A percentile compares a stretch with the other conserved stretches of the same genome.
These are phyloP conservation scores for Aldrovandia affinis DNA, from an alignment of 2,797 vertebrate species.

Conservation along the genomic window DNA sequence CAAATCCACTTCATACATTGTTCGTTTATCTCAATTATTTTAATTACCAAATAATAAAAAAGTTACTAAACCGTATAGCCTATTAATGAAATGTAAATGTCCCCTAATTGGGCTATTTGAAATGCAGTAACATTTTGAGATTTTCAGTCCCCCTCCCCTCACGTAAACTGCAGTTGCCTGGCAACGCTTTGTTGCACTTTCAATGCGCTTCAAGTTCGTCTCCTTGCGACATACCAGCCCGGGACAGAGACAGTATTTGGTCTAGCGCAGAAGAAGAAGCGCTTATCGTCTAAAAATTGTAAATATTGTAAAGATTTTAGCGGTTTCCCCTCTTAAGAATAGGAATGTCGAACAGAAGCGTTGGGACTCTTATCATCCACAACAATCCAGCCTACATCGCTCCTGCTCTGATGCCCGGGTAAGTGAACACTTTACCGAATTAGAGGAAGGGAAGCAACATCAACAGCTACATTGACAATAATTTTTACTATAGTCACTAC, in stretches of 20 bases:
- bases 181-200: conserved; percentile 57
- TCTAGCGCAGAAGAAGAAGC: not conserved
- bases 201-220: not conserved
- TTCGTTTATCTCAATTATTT: not conserved
- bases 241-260: not conserved
- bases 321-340: not conserved
- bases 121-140: not conserved
- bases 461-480: not conserved
- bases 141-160: not conserved
- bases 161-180: conserved; percentile 51
- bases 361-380: conserved; percentile 57
- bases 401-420: conserved; percentile 71
- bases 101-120: not conserved
- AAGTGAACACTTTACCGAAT: conserved; percentile 39
- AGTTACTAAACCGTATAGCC: not conserved
- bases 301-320: not conserved
- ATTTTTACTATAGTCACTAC: not conserved
- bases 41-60: not conserved
- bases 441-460: not conserved
- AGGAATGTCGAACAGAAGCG: conserved; percentile 61
- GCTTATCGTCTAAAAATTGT: not conserved
- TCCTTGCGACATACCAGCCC: not conserved
- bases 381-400: conserved; percentile 58
- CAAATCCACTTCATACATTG: not conserved
- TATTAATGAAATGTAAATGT: not conserved